These are phyloP conservation scores for Melanotaenia pygmaea DNA, from an alignment of 2,797 vertebrate species.

Conservation along the genomic window DNA sequence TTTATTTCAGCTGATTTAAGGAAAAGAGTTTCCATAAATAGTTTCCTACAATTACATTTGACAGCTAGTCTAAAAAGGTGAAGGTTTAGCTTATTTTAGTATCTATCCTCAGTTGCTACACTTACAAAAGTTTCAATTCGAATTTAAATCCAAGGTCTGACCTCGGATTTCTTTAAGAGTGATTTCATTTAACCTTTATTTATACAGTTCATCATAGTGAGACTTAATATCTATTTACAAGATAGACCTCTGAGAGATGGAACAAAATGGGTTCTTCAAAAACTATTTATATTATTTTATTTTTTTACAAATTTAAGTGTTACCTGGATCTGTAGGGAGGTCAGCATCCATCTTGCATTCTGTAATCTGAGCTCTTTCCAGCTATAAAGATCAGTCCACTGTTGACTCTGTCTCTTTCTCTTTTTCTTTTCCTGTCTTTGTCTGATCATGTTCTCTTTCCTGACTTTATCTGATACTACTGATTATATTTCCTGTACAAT, in stretches of 20 bases:
- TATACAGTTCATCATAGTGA: not conserved
- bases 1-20: slow-evolving; percentile 69
- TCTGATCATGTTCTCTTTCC: no score
- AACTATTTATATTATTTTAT: no score
- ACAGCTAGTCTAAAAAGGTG: slow-evolving; percentile 56
- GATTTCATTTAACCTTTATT: not conserved
- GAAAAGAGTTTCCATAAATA: slow-evolving; percentile 52
- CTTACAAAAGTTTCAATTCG: not conserved
- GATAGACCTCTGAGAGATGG: not conserved
- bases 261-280: no score
- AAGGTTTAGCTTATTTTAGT: not conserved
- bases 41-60: slow-evolving; percentile 69
- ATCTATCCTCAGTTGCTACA: not conserved
- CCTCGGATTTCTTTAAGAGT: not conserved
- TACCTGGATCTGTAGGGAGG: no score
- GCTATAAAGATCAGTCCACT: not conserved
- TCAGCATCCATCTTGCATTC: not conserved
- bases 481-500: no score
- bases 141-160: not conserved
- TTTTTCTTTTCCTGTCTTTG: no score
- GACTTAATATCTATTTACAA: not conserved
- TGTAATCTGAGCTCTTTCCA: not conserved
- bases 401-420: no score
- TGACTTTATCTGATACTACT: no score
- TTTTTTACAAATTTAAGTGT: no score